Evolutionary conservation across 2,888 invertebrate genomes (phyloP), one percentile per base, ranked within the genome.

Genomic region (Trimorus sp.): DNA sequence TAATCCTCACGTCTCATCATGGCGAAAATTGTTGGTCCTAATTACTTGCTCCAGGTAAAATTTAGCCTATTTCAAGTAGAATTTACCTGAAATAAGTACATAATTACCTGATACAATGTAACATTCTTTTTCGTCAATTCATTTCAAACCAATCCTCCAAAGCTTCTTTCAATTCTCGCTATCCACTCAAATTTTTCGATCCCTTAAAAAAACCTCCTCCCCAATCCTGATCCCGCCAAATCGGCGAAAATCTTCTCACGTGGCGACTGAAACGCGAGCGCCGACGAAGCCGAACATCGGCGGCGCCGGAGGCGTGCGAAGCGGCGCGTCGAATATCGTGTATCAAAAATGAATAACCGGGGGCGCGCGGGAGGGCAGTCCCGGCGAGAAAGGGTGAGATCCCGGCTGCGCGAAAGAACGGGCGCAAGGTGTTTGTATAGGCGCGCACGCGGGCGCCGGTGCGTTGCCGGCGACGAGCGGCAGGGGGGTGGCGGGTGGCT

Each of bases 391-490:
- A 73, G 74, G 73, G 78, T 80, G 79, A 77, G 59, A 73, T 59
- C 62, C 53, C 75, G 60, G 78, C 49, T 40, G 75, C 75, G 74
- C 71, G 71, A 82, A 84, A 82, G 79, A 75, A 77, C 53, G 54
- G 53, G 73, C 37, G 71, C 74, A 74, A 80, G 80, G 73, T 75
- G 75, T 54, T 79, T 69, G 79, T 66, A 80, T 70, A 81, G 68
- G 78, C 77, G 68, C 75, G 65, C 69, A 69, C 59, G 75, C 83
- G 81, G 81, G 70, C 59, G 75, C 83, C 82, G 81, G 82, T 81
- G 78, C 66, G 82, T 79, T 56, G 69, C 74, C 53, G 82, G 79
- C 75, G 68, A 76, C 75, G 74, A 60, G 68, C 78, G 82, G 66
- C 71, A 78, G 73, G 81, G 73, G 63, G 74, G 83, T 65, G 83